A percentile compares a stretch with the other conserved stretches of the same genome.
Evolutionary conservation across 2,113 vertebrate genomes (phyloP).

Genomic region (Columbina picui): DNA sequence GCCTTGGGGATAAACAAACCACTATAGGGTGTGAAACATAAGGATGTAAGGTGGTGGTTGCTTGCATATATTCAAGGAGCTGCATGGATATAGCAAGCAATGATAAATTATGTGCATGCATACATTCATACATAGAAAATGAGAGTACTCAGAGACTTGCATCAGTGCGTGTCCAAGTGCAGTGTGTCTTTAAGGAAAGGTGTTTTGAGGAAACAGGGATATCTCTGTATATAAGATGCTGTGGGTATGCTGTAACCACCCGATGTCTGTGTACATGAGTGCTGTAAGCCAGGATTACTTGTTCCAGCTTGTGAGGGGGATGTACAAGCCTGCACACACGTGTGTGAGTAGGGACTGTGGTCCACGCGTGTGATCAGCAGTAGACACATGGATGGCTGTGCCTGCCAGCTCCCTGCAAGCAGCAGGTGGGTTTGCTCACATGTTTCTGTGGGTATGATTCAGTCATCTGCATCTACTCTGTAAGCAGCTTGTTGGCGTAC

Average conservation of each 20-base stretch:
- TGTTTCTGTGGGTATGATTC: not conserved
- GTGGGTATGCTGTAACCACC: rapidly evolving
- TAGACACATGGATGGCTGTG: not conserved
- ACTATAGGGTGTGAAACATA: not conserved
- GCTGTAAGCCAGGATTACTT: not conserved
- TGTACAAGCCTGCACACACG: not conserved
- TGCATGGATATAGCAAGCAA: not conserved
- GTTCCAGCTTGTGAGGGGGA: not conserved
- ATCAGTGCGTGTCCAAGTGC: rapidly evolving
- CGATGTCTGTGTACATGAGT: not conserved
- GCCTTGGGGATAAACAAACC: not conserved
- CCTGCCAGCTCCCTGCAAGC: not conserved
- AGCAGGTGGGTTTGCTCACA: not conserved
- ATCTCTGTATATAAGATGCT: not conserved
- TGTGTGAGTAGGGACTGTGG: not conserved
- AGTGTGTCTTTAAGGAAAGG: not conserved
- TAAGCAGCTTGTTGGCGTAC: not conserved
- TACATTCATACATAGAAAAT: not conserved
- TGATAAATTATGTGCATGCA: rapidly evolving
- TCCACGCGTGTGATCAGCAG: not conserved
- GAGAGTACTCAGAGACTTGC: not conserved
- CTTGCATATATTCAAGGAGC: not conserved
- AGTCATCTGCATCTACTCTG: not conserved
- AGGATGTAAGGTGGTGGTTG: not conserved
- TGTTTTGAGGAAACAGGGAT: not conserved